Evolutionary conservation across 2,888 invertebrate species (phyloP).

Genomic region (Eucriotettix oculatus): DNA sequence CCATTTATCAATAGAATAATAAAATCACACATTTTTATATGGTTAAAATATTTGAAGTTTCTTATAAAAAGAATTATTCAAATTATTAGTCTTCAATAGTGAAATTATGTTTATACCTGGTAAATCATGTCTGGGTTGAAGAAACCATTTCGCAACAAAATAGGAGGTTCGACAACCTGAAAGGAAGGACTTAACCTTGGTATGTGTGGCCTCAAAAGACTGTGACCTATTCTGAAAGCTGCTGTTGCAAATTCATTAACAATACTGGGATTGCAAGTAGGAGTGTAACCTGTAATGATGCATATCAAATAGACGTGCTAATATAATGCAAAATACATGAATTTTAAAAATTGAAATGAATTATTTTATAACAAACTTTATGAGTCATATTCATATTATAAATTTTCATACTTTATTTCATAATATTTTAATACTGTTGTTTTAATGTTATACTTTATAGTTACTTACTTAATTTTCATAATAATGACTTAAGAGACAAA

Average conservation of each 20-base stretch:
- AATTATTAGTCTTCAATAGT: too few relatives aligned
- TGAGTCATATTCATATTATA: too few relatives aligned
- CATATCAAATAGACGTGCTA: neutral
- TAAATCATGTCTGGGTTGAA: slow-evolving; percentile 77
- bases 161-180: slow-evolving; percentile 68
- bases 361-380: neutral
- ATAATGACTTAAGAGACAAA: too few relatives aligned
- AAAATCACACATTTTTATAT: too few relatives aligned
- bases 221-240: slow-evolving; percentile 84
- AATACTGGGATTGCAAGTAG: slow-evolving; percentile 74
- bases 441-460: too few relatives aligned
- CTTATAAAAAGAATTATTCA: too few relatives aligned
- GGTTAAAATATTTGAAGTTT: too few relatives aligned
- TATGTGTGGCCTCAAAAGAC: slow-evolving; percentile 67
- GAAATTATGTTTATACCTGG: slow-evolving; percentile 26
- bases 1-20: too few relatives aligned
- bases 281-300: slow-evolving; percentile 45
- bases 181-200: slow-evolving; percentile 64
- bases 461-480: too few relatives aligned
- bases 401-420: too few relatives aligned
- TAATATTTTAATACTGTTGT: too few relatives aligned
- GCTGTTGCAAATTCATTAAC: slow-evolving; percentile 84
- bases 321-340: neutral
- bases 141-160: slow-evolving; percentile 74
- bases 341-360: neutral